Conservation (phyloP, 2,888 invertebrate species). For the Germaria angustata region DNA sequence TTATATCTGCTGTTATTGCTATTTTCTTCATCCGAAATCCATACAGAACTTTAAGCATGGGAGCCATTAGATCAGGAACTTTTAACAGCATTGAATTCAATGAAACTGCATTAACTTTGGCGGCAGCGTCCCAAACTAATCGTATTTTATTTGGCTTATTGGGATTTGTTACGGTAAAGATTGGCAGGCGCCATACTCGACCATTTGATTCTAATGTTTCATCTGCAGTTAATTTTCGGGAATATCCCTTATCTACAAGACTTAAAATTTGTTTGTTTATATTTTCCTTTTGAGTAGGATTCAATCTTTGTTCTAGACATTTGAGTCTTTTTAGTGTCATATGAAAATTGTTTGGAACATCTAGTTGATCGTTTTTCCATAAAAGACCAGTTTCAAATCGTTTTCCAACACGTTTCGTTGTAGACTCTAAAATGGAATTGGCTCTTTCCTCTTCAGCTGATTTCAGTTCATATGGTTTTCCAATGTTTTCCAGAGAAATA, state of each 20-base stretch:
- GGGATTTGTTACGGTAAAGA: too few species aligned
- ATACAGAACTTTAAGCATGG: too few species aligned
- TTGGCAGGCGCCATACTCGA: slow-evolving; percentile 2
- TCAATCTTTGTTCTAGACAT: neutral
- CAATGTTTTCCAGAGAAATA: neutral
- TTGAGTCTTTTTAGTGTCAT: neutral
- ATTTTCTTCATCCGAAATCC: too few species aligned
- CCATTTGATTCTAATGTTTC: neutral
- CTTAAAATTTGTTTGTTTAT: neutral
- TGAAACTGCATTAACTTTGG: neutral
- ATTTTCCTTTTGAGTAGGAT: neutral
- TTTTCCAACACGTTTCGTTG: neutral
- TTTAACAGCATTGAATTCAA: too few species aligned
- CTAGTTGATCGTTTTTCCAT: neutral
- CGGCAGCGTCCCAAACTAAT: too few species aligned
- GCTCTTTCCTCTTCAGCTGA: neutral
- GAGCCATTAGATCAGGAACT: too few species aligned
- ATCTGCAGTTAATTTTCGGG: neutral
- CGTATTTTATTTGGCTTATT: too few species aligned
- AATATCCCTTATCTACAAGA: neutral
- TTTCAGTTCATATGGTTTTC: neutral
- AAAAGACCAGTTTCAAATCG: neutral
- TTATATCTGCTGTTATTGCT: too few species aligned
- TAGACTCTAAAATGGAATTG: neutral
- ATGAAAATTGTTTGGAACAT: neutral